These are phyloP conservation scores for Odobenus rosmarus DNA, from an alignment of 2,113 vertebrate species.

Conservation along the genomic window DNA sequence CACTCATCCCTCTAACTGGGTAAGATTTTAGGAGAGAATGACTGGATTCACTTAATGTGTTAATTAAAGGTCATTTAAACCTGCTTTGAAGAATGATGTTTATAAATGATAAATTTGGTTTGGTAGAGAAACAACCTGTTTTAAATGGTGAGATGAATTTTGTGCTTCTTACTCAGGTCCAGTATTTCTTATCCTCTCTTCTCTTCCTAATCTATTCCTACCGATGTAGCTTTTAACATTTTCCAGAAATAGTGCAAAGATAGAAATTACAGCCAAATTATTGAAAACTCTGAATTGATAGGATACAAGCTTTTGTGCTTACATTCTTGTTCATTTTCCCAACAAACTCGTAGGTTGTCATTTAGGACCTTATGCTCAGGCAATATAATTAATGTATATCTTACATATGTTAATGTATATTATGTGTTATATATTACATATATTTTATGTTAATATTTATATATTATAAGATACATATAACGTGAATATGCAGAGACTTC, in stretches of 20 bases:
- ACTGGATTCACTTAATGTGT: neutral
- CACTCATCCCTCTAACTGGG: neutral
- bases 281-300: neutral
- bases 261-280: neutral
- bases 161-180: neutral
- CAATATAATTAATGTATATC: neutral
- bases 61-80: conserved; percentile 8
- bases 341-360: neutral
- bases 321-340: neutral
- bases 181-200: neutral
- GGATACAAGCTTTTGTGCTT: neutral
- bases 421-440: neutral
- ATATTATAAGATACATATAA: neutral
- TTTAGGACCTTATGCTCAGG: neutral
- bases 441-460: neutral
- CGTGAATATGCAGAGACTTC: neutral
- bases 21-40: conserved; percentile 7
- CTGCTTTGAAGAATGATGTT: neutral
- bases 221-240: neutral
- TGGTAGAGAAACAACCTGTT: neutral
- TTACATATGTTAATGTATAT: neutral
- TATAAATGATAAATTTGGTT: neutral
- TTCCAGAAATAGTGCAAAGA: neutral
- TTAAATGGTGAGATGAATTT: neutral
- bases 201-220: neutral